phyloP scores from a whole-genome alignment of 2,797 vertebrate species.

The Margarornis squamiger region DNA sequence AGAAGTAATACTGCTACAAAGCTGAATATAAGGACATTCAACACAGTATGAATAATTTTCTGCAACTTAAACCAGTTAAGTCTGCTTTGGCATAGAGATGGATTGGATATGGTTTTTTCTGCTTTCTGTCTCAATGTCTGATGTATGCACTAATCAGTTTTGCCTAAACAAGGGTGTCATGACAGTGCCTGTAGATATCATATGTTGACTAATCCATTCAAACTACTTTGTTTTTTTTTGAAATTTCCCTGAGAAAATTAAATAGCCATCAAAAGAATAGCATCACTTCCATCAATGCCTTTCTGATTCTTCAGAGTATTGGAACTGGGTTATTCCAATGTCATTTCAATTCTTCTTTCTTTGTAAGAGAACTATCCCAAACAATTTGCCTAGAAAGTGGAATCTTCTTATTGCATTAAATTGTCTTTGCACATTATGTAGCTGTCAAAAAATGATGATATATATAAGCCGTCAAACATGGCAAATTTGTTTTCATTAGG shows the following conservation, averaged over 20 bases:
- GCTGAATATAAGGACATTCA: background rate
- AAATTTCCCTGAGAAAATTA: background rate
- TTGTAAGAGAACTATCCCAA: slow-evolving; percentile 13
- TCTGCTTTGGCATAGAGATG: background rate
- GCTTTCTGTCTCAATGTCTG: background rate
- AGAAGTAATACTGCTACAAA: background rate
- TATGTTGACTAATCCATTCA: background rate
- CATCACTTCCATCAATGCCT: background rate
- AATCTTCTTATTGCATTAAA: slow-evolving; percentile 60
- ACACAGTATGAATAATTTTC: background rate
- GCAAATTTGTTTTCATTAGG: slow-evolving; percentile 70
- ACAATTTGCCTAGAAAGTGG: slow-evolving; percentile 42
- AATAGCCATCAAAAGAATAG: background rate
- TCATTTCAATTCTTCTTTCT: slow-evolving; percentile 25
- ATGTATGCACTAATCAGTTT: background rate
- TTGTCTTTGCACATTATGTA: slow-evolving; percentile 42
- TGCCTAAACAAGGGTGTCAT: background rate
- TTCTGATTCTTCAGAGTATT: background rate
- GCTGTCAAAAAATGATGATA: slow-evolving; percentile 57
- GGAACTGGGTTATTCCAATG: slow-evolving; percentile 25
- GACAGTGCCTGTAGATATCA: background rate
- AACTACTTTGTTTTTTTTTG: background rate
- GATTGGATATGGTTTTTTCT: background rate
- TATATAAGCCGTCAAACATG: slow-evolving; percentile 56
- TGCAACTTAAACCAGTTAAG: background rate